Base-by-base conservation (phyloP, 2,888 invertebrate genomes). In the Lobophora halterata region DNA sequence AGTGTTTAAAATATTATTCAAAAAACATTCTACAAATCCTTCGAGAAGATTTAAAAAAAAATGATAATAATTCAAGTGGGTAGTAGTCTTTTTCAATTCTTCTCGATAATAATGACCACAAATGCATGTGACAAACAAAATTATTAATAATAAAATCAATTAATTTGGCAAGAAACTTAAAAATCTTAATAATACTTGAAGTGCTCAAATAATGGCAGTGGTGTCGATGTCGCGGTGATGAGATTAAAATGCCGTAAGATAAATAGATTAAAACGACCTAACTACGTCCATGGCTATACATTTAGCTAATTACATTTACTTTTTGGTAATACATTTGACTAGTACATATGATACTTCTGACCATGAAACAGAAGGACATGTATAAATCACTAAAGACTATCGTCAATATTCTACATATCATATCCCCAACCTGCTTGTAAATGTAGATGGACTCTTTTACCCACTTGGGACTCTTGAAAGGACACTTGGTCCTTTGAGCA, bases 321-420 rank as follows among this genome's bases (percentile, higher is more conserved):
- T 71, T 37, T 73, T 72, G 69, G 71, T 73, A 68, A 61, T 62
- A 68, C 52, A 58, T 29, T 61, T 74, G 76, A 77, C 76, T 77
- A 76, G 76, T 61, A 66, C 26, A 59, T 52, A 42, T 26, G 32
- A 44, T 36, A 31, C 21, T 34, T 30, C 21, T 17, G 19, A 29
- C 30, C n/a, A 8, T 16, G 6, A 19, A 19, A 19, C n/a, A n/a
- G n/a, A n/a, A 19, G 3, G 3, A 21, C 21, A 21, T 21, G 21
- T n/a, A 9, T 2, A 21, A 9, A 21, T 2, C 5, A 2, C 6
- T 24, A 24, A 3, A 5, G 3, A 14, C 3, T 14, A 3, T 14
- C 14, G 5, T 17, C 17, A 17, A 3, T 5, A n/a, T 17, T 17
- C 5, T n/a, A n/a, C n/a, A n/a, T n/a, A n/a, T n/a, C n/a, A n/a